Percentiles rank a stretch among this genome's conserved stretches.
phyloP scores from a whole-genome alignment of 2,888 invertebrate genomes.

The Dolichomitus sp. region DNA sequence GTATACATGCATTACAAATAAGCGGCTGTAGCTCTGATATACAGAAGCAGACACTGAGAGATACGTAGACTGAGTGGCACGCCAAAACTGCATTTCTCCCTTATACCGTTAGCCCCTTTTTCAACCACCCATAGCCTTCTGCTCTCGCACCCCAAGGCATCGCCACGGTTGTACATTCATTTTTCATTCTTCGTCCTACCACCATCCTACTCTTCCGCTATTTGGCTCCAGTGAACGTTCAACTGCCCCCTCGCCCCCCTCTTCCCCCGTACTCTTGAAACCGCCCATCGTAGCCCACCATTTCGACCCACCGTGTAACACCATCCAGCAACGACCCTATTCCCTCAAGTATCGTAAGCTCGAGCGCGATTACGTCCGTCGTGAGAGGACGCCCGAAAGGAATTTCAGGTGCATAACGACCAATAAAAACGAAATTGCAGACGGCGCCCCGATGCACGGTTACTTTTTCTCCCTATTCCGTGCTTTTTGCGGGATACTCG shows the following conservation, averaged over 20 bases:
- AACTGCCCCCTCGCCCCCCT: slow-evolving; percentile 1
- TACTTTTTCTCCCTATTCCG: slow-evolving; percentile 12
- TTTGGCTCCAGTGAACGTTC: slow-evolving; percentile 64
- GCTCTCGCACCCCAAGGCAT: slow-evolving; percentile 32
- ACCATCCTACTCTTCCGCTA: slow-evolving; percentile 37
- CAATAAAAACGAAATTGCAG: slow-evolving; percentile 66
- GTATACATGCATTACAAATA: slow-evolving; percentile 13
- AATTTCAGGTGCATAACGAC: slow-evolving; percentile 69
- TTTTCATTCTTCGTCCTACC: slow-evolving; percentile 62
- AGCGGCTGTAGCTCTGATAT: slow-evolving; percentile 20
- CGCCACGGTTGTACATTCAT: slow-evolving; percentile 58
- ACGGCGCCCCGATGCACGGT: slow-evolving; percentile 54
- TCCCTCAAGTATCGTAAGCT: slow-evolving; percentile 65
- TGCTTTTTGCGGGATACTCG: not conserved
- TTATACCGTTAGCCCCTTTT: slow-evolving; percentile 27
- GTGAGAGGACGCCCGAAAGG: slow-evolving; percentile 57
- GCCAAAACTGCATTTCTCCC: slow-evolving; percentile 57
- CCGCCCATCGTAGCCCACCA: slow-evolving; percentile 10
- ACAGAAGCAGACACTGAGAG: slow-evolving; percentile 24
- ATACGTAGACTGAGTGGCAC: slow-evolving; percentile 66
- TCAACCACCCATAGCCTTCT: slow-evolving; percentile 6
- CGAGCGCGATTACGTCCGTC: slow-evolving; percentile 61
- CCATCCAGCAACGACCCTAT: slow-evolving; percentile 61
- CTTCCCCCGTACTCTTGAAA: not conserved
- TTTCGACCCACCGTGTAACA: slow-evolving; percentile 32